These are phyloP conservation scores for Manis crassicaudata DNA, from an alignment of 2,797 vertebrate species.

Conservation along the genomic window DNA sequence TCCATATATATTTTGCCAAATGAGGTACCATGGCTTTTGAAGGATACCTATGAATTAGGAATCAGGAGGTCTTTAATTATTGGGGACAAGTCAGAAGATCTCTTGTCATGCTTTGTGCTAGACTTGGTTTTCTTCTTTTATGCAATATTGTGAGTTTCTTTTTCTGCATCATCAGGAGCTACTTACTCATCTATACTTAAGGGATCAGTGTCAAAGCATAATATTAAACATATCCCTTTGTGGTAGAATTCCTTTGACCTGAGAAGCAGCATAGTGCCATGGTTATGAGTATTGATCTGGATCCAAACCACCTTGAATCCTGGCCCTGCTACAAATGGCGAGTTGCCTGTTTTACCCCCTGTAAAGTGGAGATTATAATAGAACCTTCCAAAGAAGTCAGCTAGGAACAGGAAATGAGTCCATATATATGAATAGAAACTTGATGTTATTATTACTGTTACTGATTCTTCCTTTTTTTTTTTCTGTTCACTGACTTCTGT, in stretches of 20 bases:
- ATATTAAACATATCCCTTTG: not conserved
- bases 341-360: not conserved
- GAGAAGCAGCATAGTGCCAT: not conserved
- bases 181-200: not conserved
- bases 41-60: not conserved
- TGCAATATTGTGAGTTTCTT: not conserved
- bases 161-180: not conserved
- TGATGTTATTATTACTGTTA: not conserved
- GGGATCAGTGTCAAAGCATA: not conserved
- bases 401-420: not conserved
- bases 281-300: not conserved
- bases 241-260: not conserved
- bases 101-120: not conserved
- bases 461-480: not conserved
- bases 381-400: not conserved
- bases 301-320: not conserved
- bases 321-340: not conserved
- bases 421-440: not conserved
- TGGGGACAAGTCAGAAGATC: not conserved
- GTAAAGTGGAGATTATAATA: not conserved
- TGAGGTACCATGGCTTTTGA: not conserved
- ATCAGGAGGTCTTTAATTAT: not conserved
- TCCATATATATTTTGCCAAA: not conserved
- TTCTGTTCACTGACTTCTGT: not conserved
- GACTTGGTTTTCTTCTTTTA: not conserved